Evolutionary conservation across 2,888 invertebrate species (phyloP), one percentile per base, ranked within the genome.

Genomic region (Colletes collaris): DNA sequence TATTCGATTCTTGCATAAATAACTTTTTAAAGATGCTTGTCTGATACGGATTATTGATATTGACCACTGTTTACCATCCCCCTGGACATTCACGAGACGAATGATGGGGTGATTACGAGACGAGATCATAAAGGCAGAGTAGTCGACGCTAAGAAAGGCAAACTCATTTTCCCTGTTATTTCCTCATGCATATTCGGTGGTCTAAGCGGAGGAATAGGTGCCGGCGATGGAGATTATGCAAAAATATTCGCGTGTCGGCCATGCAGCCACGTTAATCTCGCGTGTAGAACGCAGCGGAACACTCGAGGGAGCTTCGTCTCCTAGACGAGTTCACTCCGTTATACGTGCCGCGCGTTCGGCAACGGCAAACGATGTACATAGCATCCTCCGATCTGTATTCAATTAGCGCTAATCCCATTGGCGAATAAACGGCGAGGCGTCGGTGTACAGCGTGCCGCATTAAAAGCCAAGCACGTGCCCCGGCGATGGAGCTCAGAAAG

Each of bases 361-460:
- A 71, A 83, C 76, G 79, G 64, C 82, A 77, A 85, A 77, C 80
- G 79, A 74, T 85, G 74, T 76, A 85, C 76, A 76, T 63, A 70
- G 74, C 77, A 69, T 74, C 71, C 71, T 58, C 11, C 81, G 85
- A 89, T 86, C 86, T 83, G 86, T 88, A 89, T 89, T 87, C 87
- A 88, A 90, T 90, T 89, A 89, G 71, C 79, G 73, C 65, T 90
- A 89, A 89, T 89, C 84, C 83, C 75, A 88, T 87, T 84, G 82
- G 66, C 70, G 84, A 86, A 88, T 86, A 80, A 89, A 81, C 79
- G 76, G 67, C 46, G 77, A 69, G 55, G 81, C 68, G 76, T 81
- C 74, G 62, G 74, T 59, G 37, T 37, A 35, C 49, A 55, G n/a
- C 44, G 37, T 1, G 19, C 27, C 16, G 62, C 40, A 16, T 73